phyloP scores from a whole-genome alignment of 2,888 invertebrate genomes.

The Chymomyza caudatula region DNA sequence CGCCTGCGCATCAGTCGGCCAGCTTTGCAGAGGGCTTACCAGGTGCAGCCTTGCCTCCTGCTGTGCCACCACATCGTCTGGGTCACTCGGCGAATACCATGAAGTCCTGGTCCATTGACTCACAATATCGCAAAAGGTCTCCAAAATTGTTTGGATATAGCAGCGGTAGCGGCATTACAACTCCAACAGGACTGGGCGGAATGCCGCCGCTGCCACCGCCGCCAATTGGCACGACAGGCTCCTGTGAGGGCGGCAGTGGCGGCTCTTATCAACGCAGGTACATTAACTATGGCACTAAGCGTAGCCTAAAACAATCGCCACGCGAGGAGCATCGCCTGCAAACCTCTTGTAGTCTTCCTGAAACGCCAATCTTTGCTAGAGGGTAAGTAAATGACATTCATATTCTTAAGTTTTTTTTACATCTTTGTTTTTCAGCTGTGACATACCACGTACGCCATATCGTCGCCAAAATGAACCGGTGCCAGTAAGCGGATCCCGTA shows the following conservation, averaged over 20 bases:
- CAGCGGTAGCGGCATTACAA: constrained; percentile 76
- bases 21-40: constrained; percentile 47
- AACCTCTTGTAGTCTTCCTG: constrained; percentile 92
- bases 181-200: constrained; percentile 65
- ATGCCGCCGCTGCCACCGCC: constrained; percentile 55
- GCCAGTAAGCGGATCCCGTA: constrained; percentile 78
- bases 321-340: constrained; percentile 84
- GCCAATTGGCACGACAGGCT: constrained; percentile 40
- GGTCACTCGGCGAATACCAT: constrained; percentile 82
- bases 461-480: constrained; percentile 79
- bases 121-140: constrained; percentile 84
- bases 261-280: constrained; percentile 79
- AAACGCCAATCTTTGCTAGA: constrained; percentile 91
- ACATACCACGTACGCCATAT: constrained; percentile 90
- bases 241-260: constrained; percentile 65
- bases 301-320: constrained; percentile 79
- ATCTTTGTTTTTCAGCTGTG: constrained; percentile 79
- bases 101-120: constrained; percentile 92
- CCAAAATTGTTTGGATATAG: constrained; percentile 80
- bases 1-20: constrained; percentile 60
- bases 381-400: constrained; percentile 77
- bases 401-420: background rate
- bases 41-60: constrained; percentile 79
- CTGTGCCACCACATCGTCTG: constrained; percentile 85
- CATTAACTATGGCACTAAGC: constrained; percentile 78